These are phyloP conservation scores for Radopholus similis DNA, from an alignment of 1,140 invertebrate genomes.

Conservation along the genomic window DNA sequence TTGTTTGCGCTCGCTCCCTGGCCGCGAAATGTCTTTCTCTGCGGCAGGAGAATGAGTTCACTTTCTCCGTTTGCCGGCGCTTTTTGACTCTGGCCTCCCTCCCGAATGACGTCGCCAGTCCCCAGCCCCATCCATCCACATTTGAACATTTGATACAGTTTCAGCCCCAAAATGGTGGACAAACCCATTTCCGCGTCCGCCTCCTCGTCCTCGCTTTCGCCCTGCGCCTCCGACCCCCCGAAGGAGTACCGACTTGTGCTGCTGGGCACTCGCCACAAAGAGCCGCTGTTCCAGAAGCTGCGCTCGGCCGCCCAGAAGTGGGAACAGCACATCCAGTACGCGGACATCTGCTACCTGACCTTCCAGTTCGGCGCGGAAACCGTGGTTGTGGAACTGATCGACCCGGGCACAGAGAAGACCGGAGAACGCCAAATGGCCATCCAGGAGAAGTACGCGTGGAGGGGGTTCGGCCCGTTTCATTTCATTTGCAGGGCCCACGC, in stretches of 20 bases:
- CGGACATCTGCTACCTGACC: slow-evolving; percentile 23
- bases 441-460: slow-evolving; percentile 2
- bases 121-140: too few species aligned
- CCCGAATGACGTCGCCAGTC: too few species aligned
- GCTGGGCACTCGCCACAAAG: slow-evolving; percentile 27
- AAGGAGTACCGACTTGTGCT: slow-evolving; percentile 21
- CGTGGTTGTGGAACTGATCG: slow-evolving; percentile 25
- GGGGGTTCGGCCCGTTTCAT: not conserved
- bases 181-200: too few species aligned
- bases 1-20: too few species aligned
- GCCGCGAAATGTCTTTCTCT: too few species aligned
- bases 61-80: too few species aligned
- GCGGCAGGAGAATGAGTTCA: too few species aligned
- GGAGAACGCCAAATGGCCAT: slow-evolving; percentile 35
- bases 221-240: not conserved
- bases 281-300: slow-evolving; percentile 33
- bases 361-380: slow-evolving; percentile 15
- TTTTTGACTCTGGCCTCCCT: too few species aligned
- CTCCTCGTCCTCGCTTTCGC: not conserved
- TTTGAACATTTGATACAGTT: too few species aligned
- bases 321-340: slow-evolving; percentile 31
- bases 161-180: too few species aligned
- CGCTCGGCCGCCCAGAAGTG: slow-evolving; percentile 14
- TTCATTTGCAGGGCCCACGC: slow-evolving; percentile 11
- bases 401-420: slow-evolving; percentile 22